These are phyloP conservation scores for Beris chalybata DNA, from an alignment of 2,888 invertebrate species.

Conservation along the genomic window DNA sequence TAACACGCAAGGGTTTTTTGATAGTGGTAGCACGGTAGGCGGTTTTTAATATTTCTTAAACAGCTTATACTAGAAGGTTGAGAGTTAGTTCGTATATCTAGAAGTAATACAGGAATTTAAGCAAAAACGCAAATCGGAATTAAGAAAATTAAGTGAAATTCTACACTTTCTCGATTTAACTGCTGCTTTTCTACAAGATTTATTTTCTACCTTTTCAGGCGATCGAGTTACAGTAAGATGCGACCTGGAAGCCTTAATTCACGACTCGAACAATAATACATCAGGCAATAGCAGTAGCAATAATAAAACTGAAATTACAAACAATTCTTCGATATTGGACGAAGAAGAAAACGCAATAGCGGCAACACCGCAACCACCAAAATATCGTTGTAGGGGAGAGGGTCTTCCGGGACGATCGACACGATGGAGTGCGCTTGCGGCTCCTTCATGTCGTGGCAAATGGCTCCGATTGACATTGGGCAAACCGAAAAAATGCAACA, in stretches of 20 bases:
- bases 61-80: too few relatives aligned
- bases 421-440: slow-evolving; percentile 80
- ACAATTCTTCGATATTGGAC: slow-evolving; percentile 41
- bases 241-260: slow-evolving; percentile 77
- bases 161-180: too few relatives aligned
- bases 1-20: too few relatives aligned
- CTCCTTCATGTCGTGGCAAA: slow-evolving; percentile 87
- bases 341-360: slow-evolving; percentile 35
- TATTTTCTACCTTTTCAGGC: slow-evolving; percentile 59
- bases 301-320: slow-evolving; percentile 39
- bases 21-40: too few relatives aligned
- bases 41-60: too few relatives aligned
- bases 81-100: too few relatives aligned
- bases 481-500: slow-evolving; percentile 54
- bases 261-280: slow-evolving; percentile 43
- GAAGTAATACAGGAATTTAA: too few relatives aligned
- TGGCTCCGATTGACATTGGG: slow-evolving; percentile 69
- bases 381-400: slow-evolving; percentile 74
- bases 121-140: too few relatives aligned
- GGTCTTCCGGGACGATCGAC: slow-evolving; percentile 76
- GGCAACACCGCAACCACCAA: slow-evolving; percentile 43
- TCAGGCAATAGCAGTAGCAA: slow-evolving; percentile 27
- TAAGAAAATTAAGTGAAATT: too few relatives aligned
- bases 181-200: too few relatives aligned
- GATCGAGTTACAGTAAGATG: slow-evolving; percentile 79